Evolutionary conservation across 2,888 invertebrate species (phyloP).

Genomic region (Sepiola atlantica): DNA sequence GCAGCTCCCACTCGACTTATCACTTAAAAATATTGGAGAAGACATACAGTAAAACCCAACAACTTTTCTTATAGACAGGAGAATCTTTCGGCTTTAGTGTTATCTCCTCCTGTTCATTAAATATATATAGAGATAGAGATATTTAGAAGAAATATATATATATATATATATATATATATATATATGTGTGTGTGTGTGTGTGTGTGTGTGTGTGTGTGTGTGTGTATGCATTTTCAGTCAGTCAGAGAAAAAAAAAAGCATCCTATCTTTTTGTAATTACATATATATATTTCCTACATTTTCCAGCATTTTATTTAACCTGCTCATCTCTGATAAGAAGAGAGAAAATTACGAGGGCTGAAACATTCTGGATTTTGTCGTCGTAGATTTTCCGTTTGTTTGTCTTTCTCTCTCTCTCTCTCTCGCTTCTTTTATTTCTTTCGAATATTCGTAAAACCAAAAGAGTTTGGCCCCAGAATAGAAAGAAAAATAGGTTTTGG

Average conservation of each 20-base stretch:
- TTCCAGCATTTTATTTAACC: neutral
- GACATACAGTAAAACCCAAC: too few relatives aligned
- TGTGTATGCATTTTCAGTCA: neutral
- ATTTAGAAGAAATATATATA: too few relatives aligned
- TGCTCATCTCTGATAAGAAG: neutral
- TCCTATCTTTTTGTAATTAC: neutral
- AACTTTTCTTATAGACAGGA: too few relatives aligned
- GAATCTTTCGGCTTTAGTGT: too few relatives aligned
- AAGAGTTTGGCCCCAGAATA: neutral
- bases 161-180: too few relatives aligned
- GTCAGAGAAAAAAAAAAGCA: neutral
- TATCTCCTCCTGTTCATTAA: too few relatives aligned
- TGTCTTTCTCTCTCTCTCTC: too few relatives aligned
- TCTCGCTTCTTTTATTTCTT: neutral
- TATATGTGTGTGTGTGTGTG: too few relatives aligned
- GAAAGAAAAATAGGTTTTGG: neutral
- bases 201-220: too few relatives aligned
- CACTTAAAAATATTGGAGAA: too few relatives aligned
- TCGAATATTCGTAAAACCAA: neutral
- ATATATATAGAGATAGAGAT: too few relatives aligned
- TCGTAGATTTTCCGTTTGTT: neutral
- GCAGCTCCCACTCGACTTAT: too few relatives aligned
- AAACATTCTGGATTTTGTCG: neutral
- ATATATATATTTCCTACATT: neutral
- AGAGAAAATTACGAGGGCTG: neutral